Evolutionary conservation across 1,140 invertebrate species (phyloP).

Genomic region (Scaptomyza hsui): DNA sequence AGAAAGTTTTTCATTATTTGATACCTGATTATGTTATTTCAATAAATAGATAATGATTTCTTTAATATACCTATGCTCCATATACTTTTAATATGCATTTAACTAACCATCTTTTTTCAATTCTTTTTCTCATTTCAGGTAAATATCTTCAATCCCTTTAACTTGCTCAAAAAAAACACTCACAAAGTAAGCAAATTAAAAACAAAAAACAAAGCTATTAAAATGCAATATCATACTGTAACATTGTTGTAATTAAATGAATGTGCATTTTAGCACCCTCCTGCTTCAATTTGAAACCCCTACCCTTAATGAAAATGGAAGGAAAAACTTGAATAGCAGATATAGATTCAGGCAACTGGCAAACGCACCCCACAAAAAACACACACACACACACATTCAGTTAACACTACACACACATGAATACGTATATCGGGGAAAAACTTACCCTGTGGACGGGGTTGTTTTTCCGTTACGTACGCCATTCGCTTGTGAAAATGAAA

Average conservation of each 20-base stretch:
- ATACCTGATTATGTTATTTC: too few species aligned
- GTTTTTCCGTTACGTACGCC: conserved; percentile 66
- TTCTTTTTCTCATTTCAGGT: conserved; percentile 52
- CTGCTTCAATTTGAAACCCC: conserved; percentile 10
- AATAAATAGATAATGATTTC: too few species aligned
- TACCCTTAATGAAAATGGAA: conserved; percentile 7
- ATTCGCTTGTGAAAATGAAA: conserved; percentile 53
- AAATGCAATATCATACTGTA: conserved; percentile 17
- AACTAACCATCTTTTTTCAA: conserved; percentile 11
- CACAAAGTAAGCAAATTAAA: conserved; percentile 11
- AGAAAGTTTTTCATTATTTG: too few species aligned
- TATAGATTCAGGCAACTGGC: background rate
- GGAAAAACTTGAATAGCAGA: conserved; percentile 55
- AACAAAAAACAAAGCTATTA: conserved; percentile 10
- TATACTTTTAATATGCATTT: background rate
- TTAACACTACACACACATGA: conserved; percentile 7
- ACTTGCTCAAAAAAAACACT: background rate
- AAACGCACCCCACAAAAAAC: conserved; percentile 45
- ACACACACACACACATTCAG: conserved; percentile 25
- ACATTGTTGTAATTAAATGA: conserved; percentile 60
- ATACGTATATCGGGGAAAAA: conserved; percentile 31
- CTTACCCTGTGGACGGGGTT: conserved; percentile 71
- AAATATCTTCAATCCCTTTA: conserved; percentile 22
- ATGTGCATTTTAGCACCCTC: conserved; percentile 42
- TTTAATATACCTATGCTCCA: background rate